Evolutionary conservation across 1,140 invertebrate genomes (phyloP).

Genomic region (Whitmania pigra): DNA sequence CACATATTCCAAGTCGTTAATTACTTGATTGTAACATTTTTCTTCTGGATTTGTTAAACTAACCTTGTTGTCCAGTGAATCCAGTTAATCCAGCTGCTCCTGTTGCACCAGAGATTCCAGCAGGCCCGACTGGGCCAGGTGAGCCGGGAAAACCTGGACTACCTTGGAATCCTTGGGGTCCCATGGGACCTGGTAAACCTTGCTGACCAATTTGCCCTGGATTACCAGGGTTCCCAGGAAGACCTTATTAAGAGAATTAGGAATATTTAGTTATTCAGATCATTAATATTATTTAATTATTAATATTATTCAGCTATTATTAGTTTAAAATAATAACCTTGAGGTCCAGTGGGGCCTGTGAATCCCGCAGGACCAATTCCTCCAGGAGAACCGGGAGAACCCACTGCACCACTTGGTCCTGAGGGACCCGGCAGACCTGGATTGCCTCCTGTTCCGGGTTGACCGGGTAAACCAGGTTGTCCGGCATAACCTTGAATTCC

Average conservation of each 20-base stretch:
- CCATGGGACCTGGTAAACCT: conserved; percentile 3
- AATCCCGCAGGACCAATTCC: conserved; percentile 26
- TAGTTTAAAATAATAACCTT: no score
- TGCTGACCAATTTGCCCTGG: conserved; percentile 26
- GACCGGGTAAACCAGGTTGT: conserved; percentile 26
- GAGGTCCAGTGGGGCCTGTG: not conserved
- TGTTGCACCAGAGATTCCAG: not conserved
- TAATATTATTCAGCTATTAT: no score
- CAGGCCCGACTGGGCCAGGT: not conserved
- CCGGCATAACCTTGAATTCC: conserved; percentile 15
- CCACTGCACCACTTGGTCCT: conserved; percentile 24
- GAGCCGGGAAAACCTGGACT: not conserved
- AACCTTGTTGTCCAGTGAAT: not conserved
- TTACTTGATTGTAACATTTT: not conserved
- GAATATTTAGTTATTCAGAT: no score
- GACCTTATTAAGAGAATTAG: conserved; percentile 11
- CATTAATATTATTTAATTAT: no score
- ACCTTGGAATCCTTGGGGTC: conserved; percentile 8
- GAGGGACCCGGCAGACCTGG: not conserved
- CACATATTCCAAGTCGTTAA: not conserved
- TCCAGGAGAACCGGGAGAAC: conserved; percentile 24
- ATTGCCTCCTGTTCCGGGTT: conserved; percentile 17
- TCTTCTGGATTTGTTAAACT: not conserved
- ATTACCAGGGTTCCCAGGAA: conserved; percentile 23
- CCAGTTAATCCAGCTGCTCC: not conserved